These are phyloP conservation scores for Plutomurus gul DNA, from an alignment of 1,140 invertebrate genomes.

Conservation along the genomic window DNA sequence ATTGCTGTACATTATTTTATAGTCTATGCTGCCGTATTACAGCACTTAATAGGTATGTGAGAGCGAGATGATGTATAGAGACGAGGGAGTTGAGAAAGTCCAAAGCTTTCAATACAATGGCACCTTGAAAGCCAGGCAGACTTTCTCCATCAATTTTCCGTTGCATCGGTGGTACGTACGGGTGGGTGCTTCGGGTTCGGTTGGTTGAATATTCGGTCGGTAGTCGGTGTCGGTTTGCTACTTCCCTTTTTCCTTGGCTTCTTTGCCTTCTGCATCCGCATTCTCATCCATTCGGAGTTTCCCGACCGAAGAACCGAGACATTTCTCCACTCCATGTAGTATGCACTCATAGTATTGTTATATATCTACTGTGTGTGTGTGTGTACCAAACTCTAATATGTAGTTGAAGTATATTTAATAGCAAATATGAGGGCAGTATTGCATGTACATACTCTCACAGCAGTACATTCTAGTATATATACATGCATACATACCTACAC, in stretches of 20 bases:
- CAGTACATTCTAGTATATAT: too few species aligned
- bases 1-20: neutral
- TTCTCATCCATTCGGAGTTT: conserved; percentile 33
- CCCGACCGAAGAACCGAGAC: conserved; percentile 2
- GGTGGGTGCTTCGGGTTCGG: conserved; percentile 15
- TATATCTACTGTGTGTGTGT: too few species aligned
- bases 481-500: too few species aligned
- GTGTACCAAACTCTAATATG: too few species aligned
- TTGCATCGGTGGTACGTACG: conserved; percentile 16
- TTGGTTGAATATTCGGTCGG: neutral
- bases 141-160: conserved; percentile 47
- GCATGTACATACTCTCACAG: too few species aligned
- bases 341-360: too few species aligned
- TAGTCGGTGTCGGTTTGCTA: conserved; percentile 19
- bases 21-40: too few species aligned
- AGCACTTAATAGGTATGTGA: neutral
- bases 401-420: too few species aligned
- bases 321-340: neutral
- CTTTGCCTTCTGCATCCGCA: conserved; percentile 24
- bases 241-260: conserved; percentile 19
- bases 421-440: too few species aligned
- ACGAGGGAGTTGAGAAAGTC: conserved; percentile 44
- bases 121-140: conserved; percentile 41
- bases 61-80: conserved; percentile 40
- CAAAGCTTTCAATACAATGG: conserved; percentile 46